phyloP scores from a whole-genome alignment of 2,888 invertebrate species.

The Frankliniella fusca region DNA sequence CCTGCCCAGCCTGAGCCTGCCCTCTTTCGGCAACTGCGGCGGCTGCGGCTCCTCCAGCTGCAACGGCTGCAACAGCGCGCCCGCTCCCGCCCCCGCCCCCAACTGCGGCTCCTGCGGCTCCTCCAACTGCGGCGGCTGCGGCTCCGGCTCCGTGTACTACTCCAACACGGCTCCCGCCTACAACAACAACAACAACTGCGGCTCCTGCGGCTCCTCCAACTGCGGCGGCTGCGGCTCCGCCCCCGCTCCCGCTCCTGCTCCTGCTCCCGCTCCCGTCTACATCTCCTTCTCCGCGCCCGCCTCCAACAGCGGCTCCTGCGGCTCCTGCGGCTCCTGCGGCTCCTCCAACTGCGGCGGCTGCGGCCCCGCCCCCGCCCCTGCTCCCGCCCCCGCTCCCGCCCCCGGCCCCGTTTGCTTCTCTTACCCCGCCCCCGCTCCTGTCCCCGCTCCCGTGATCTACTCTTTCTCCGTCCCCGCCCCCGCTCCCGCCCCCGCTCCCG shows the following conservation, averaged over 20 bases:
- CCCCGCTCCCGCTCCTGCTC: neutral
- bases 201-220: neutral
- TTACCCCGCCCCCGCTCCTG: too few relatives aligned
- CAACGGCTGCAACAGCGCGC: neutral
- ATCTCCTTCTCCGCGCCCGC: neutral
- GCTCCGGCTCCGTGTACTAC: neutral
- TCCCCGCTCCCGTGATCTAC: neutral
- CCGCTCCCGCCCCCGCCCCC: neutral
- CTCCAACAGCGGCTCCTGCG: neutral
- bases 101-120: neutral
- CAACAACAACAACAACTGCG: neutral
- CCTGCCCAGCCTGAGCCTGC: neutral
- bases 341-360: neutral
- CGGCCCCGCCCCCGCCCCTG: neutral
- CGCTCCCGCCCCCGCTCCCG: neutral
- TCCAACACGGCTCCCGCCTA: too few relatives aligned
- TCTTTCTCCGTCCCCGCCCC: neutral
- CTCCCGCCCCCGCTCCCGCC: neutral
- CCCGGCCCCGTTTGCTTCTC: neutral
- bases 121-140: neutral
- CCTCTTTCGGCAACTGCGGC: neutral
- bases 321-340: neutral
- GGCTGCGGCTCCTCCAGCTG: neutral
- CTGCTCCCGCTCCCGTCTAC: neutral
- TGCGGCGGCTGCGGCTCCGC: neutral